Evolutionary conservation across 2,888 invertebrate species (phyloP).

Genomic region (Pardosa pseudoannulata): DNA sequence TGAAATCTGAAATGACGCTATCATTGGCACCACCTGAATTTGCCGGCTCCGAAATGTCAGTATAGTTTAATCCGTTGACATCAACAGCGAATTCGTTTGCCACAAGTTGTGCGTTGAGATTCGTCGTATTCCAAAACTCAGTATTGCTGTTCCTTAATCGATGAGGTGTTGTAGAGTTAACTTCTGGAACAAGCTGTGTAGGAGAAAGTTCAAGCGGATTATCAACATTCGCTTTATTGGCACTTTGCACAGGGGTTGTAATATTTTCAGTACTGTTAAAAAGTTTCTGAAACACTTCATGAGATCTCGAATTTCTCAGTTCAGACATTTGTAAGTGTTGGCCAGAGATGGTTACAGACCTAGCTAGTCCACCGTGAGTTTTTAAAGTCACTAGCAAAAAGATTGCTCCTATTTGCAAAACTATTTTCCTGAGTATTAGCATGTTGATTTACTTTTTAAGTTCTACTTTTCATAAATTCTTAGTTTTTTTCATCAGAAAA

Average conservation of each 20-base stretch:
- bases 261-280: background rate
- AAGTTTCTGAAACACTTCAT: background rate
- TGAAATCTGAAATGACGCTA: background rate
- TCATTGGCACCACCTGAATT: background rate
- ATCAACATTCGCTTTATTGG: background rate
- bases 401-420: conserved; percentile 40
- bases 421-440: conserved; percentile 37
- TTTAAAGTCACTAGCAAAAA: conserved; percentile 44
- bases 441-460: background rate
- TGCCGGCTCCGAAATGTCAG: background rate
- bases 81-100: background rate
- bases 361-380: conserved; percentile 32
- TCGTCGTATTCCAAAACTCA: background rate
- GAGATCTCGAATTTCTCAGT: background rate
- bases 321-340: conserved; percentile 1
- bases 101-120: background rate
- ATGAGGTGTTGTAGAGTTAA: too few species aligned
- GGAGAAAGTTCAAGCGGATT: background rate
- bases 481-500: too few species aligned
- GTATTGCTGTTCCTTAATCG: background rate
- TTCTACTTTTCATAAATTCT: background rate
- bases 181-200: too few species aligned
- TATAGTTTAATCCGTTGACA: background rate
- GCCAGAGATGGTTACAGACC: conserved; percentile 20
- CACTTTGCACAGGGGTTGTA: background rate